Percentiles rank a stretch among this genome's conserved stretches.
phyloP scores from a whole-genome alignment of 2,797 vertebrate genomes.

The Margarornis squamiger region DNA sequence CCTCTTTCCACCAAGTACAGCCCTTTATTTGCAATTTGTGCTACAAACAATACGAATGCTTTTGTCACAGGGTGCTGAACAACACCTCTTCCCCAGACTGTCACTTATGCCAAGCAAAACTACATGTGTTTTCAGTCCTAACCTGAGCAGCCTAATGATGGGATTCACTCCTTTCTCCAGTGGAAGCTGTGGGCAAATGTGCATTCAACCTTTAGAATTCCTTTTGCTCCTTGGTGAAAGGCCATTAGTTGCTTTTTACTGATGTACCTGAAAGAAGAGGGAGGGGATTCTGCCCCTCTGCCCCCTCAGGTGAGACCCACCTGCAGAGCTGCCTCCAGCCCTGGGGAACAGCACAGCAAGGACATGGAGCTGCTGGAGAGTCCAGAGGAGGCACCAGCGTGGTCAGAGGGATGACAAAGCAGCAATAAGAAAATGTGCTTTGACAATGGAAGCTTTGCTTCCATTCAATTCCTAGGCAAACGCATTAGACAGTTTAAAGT shows the following conservation, averaged over 20 bases:
- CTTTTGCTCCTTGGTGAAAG: not conserved
- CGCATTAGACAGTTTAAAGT: not conserved
- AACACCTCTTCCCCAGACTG: not conserved
- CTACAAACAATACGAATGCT: fast-evolving
- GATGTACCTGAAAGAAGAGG: not conserved
- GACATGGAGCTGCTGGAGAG: not conserved
- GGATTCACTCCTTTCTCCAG: not conserved
- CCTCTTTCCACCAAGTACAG: not conserved
- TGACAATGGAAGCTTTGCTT: not conserved
- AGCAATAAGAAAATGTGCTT: not conserved
- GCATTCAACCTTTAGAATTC: not conserved
- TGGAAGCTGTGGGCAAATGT: not conserved
- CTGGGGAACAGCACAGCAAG: not conserved
- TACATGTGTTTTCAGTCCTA: not conserved
- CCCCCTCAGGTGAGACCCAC: not conserved
- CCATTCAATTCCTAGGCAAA: not conserved
- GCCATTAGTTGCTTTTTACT: not conserved
- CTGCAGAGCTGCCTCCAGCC: not conserved
- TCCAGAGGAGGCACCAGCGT: not conserved
- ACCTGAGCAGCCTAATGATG: not conserved
- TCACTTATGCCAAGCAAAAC: not conserved
- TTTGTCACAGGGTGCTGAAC: not conserved
- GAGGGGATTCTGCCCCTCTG: not conserved
- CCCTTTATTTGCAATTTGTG: not conserved
- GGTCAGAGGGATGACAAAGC: not conserved